Evolutionary conservation across 2,113 vertebrate species (phyloP).

Genomic region (Bostrychus sinensis): DNA sequence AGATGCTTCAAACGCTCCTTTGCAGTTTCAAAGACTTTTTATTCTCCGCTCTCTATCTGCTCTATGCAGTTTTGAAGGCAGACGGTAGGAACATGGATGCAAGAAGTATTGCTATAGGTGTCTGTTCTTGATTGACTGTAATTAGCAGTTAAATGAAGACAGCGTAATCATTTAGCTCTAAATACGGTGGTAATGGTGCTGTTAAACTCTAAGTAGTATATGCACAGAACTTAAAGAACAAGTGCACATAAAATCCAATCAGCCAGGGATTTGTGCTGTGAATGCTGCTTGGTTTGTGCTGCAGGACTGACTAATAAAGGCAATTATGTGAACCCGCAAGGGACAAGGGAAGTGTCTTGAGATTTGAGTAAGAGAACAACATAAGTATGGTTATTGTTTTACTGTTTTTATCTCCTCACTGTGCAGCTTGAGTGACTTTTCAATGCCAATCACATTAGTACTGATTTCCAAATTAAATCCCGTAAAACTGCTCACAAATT

Average conservation of each 20-base stretch:
- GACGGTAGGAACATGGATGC: background rate
- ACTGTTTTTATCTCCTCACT: too few species aligned
- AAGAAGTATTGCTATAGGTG: conserved; percentile 9
- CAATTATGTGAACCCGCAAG: conserved; percentile 36
- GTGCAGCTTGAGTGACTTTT: too few species aligned
- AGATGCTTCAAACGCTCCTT: conserved; percentile 62
- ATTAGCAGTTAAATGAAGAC: conserved; percentile 52
- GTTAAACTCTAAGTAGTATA: conserved; percentile 37
- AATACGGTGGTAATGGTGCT: conserved; percentile 57
- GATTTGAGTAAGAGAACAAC: conserved; percentile 13
- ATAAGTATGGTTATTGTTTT: background rate
- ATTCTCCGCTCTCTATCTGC: conserved; percentile 26
- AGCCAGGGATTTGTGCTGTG: conserved; percentile 26
- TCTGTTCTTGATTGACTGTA: conserved; percentile 42
- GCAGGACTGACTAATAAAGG: conserved; percentile 39
- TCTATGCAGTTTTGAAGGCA: conserved; percentile 25
- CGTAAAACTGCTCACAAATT: too few species aligned
- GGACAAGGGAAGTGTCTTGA: conserved; percentile 16
- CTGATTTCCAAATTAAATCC: too few species aligned
- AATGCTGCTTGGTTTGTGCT: conserved; percentile 26
- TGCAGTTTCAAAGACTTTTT: conserved; percentile 59
- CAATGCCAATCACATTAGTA: too few species aligned
- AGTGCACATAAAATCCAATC: conserved; percentile 41
- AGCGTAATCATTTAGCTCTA: conserved; percentile 29
- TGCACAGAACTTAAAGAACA: conserved; percentile 51